Evolutionary conservation across 1,140 invertebrate species (phyloP).

Genomic region (Anoplolepis gracilipes): DNA sequence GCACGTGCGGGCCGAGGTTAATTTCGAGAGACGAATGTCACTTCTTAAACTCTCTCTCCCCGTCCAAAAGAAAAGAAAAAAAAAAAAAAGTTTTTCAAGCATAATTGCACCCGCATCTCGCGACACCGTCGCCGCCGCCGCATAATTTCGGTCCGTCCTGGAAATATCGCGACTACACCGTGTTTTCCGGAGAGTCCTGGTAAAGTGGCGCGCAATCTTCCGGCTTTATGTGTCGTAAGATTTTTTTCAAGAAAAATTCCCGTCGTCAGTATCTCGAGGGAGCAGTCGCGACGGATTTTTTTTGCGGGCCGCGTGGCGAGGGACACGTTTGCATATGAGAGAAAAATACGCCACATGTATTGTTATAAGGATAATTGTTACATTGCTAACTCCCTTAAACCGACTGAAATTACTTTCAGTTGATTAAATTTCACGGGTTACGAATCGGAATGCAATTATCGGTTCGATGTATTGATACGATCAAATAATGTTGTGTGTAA

Average conservation of each 20-base stretch:
- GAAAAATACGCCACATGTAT: neutral
- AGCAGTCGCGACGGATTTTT: constrained; percentile 37
- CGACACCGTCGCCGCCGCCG: constrained; percentile 15
- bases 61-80: constrained; percentile 59
- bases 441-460: constrained; percentile 23
- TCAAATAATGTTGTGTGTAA: neutral
- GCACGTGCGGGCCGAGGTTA: constrained; percentile 73
- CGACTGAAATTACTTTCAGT: constrained; percentile 8
- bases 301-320: neutral
- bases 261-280: constrained; percentile 46
- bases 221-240: constrained; percentile 56
- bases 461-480: neutral
- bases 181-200: constrained; percentile 29
- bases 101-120: constrained; percentile 70
- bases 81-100: constrained; percentile 74
- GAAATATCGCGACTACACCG: constrained; percentile 70
- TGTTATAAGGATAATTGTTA: constrained; percentile 7
- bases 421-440: constrained; percentile 19
- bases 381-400: neutral
- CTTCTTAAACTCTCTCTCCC: constrained; percentile 73
- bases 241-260: constrained; percentile 65
- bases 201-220: constrained; percentile 15
- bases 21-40: constrained; percentile 78
- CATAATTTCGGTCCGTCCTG: constrained; percentile 62
- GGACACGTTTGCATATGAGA: neutral